Evolutionary conservation across 2,113 vertebrate genomes (phyloP), one percentile per base, ranked within the genome.

Genomic region (Octodon degus): DNA sequence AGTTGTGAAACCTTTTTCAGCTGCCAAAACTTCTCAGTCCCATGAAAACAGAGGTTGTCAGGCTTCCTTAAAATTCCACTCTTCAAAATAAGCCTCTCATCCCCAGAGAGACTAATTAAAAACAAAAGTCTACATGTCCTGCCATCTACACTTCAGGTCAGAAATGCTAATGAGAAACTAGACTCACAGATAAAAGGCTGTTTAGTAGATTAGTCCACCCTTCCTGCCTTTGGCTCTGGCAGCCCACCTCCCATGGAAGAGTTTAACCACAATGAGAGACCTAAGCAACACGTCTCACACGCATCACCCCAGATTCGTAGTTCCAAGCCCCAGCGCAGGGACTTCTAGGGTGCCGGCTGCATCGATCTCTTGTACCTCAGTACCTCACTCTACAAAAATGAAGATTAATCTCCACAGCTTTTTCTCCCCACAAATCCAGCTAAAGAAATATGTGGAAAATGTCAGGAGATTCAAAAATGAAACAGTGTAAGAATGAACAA

Each of bases 31-130:
- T 63, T 93, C 94, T 95, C 77, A 94, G 84, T 94, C 97, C 96
- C 96, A 96, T 97, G 96, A 68, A 95, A 97, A 96, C 60, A 82
- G 70, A 94, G 92, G 77, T 94, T 96, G 95, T 97, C 96, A 97
- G 90, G 70, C 91, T 97, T 96, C 96, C 93, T 97, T 97, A 96
- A 97, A 97, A 97, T 98, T 96, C 97, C 96, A 63, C 93, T 85
- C 95, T 94, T 97, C 97, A 97, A 96, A 96, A 95, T 96, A 98
- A 97, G 58, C 58, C 90, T 96, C 94, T 96, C 87, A 93, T 97
- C 95, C 90, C 92, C 88, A 95, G 81, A 96, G 96, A 96, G 65
- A 97, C 85, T 96, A 96, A 98, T 96, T 96, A 96, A 97, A 96
- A 98, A 96, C 97, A 97, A 98, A 96, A 94, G 70, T 88, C 76